Evolutionary conservation across 2,113 vertebrate species (phyloP).

Genomic region (Nycticebus coucang): DNA sequence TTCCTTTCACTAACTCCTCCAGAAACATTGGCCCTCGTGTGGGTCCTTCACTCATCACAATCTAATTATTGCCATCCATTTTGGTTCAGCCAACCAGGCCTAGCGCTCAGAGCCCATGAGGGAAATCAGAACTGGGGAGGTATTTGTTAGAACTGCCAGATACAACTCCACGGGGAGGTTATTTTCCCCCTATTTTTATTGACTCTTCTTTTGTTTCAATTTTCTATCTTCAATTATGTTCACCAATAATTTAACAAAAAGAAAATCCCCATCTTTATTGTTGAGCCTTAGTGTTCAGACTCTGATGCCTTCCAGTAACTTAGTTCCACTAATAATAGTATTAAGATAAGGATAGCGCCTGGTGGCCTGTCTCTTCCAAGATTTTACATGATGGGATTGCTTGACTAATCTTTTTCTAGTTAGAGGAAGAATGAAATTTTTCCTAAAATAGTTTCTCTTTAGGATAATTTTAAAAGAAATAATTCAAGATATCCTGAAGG

Average conservation of each 20-base stretch:
- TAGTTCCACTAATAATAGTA: neutral
- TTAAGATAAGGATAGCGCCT: neutral
- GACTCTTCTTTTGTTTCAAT: conserved; percentile 79
- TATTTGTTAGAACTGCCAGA: conserved; percentile 80
- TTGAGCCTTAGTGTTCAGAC: neutral
- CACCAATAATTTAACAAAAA: neutral
- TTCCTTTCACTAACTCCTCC: conserved; percentile 79
- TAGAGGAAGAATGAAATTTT: neutral
- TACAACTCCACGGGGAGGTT: conserved; percentile 63
- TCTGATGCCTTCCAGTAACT: neutral
- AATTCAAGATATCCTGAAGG: neutral
- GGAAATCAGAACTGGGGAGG: conserved; percentile 83
- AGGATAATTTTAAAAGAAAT: conserved; percentile 24
- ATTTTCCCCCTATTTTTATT: conserved; percentile 76
- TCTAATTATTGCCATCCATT: conserved; percentile 85
- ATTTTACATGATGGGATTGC: neutral
- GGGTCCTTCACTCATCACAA: conserved; percentile 82
- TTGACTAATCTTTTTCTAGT: neutral
- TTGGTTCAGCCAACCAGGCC: conserved; percentile 71
- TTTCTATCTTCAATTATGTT: conserved; percentile 62
- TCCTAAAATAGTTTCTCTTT: neutral
- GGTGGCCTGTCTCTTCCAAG: neutral
- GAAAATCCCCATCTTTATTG: neutral
- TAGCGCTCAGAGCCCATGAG: conserved; percentile 69
- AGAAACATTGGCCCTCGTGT: conserved; percentile 70